Evolutionary conservation across 2,113 vertebrate genomes (phyloP), one percentile per base, ranked within the genome.

Genomic region (Anguilla rostrata): DNA sequence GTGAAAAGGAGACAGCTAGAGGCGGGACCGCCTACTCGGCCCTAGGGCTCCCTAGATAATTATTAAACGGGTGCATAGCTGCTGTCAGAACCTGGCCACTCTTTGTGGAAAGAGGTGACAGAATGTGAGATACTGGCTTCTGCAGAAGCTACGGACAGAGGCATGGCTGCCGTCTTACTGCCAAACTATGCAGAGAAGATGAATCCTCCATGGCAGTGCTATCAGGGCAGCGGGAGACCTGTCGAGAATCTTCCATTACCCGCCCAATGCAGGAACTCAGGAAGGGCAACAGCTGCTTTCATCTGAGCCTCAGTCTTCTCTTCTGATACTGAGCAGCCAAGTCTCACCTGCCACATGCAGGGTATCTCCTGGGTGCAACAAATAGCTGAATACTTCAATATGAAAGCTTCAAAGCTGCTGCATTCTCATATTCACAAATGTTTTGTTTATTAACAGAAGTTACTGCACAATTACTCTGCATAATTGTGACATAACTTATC

Each of bases 1-100:
- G 9, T 16, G 66, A 43, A 41, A 12, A 66, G 78, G 78, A 40
- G 34, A 18, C 34, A 80, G 78, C 40, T 34, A 80, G 78, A 6
- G 15, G 34, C 4, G 78, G 40, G 39, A 5, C 39, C 1, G 12
- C 26, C 83, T 39, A 22, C 83, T 5, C 6, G 3, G 41, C 83
- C 41, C 41, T 11, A 84, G 63, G 66, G 39, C 16, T 71, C n/a
- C 5, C 3, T 78, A 78, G 46, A 43, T 43, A 83, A 56, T 29
- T 56, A 60, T 14, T 57, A 0, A 88, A 88, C 93, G 56, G 91
- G 93, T 26, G 12, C 49, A 75, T n/a, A n/a, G 5, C 71, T 75
- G 71, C 71, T 29, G 71, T 75, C 71, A 75, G 71, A n/a, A 11
- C 71, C 18, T 66, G 71, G 71, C 71, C n/a, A 34, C 60, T 22